phyloP scores from a whole-genome alignment of 2,113 vertebrate genomes.

The Datnioides undecimradiatus region DNA sequence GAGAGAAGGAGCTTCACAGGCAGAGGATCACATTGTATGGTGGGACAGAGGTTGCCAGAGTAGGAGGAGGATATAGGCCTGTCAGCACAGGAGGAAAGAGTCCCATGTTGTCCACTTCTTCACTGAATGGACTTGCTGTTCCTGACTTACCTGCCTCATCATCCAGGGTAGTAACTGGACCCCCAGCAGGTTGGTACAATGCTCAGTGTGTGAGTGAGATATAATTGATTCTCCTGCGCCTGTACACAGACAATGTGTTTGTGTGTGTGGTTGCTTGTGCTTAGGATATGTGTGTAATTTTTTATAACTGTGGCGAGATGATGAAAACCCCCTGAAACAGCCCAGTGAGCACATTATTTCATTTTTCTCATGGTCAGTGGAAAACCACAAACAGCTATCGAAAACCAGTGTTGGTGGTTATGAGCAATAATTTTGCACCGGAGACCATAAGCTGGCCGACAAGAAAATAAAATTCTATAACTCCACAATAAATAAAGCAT shows the following conservation, averaged over 20 bases:
- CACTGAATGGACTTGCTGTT: constrained; percentile 34
- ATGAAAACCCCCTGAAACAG: constrained; percentile 65
- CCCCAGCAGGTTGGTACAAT: constrained; percentile 73
- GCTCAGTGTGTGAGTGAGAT: background rate
- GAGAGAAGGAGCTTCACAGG: constrained; percentile 85
- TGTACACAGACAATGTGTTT: constrained; percentile 13
- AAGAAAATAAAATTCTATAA: constrained; percentile 35
- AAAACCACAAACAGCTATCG: constrained; percentile 37
- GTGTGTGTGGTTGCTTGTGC: constrained; percentile 10
- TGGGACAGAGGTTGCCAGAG: background rate
- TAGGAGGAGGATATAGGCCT: background rate
- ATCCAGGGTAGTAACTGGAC: constrained; percentile 25
- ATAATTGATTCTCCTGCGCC: background rate
- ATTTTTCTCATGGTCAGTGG: constrained; percentile 50
- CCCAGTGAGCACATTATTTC: constrained; percentile 44
- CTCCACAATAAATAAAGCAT: constrained; percentile 41
- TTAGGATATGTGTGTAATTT: constrained; percentile 23
- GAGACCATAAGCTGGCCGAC: background rate
- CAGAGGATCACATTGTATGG: constrained; percentile 87
- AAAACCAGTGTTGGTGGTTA: constrained; percentile 38
- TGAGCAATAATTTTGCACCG: constrained; percentile 45
- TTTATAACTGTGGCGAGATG: constrained; percentile 42
- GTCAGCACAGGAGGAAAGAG: constrained; percentile 19
- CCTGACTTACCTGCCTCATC: constrained; percentile 29
- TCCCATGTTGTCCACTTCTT: constrained; percentile 25